Conservation (phyloP, 2,113 vertebrate genomes). For the Amblyopsis rosae region DNA sequence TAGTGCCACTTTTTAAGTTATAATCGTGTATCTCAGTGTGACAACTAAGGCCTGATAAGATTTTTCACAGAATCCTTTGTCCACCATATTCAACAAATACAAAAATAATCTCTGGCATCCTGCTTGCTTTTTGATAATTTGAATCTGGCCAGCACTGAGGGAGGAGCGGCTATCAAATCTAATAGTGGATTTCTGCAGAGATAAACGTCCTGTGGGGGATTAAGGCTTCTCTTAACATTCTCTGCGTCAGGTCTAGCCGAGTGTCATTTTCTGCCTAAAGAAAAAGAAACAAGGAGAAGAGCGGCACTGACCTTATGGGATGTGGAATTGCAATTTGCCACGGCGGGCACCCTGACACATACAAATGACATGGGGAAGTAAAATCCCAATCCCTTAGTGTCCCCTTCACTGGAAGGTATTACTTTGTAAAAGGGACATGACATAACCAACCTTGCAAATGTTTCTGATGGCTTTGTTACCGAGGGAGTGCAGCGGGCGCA, state of each 20-base stretch:
- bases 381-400: conserved; percentile 68
- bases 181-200: conserved; percentile 24
- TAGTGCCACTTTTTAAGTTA: not conserved
- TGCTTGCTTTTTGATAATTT: not conserved
- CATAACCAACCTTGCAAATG: conserved; percentile 73
- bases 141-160: conserved; percentile 28
- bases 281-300: conserved; percentile 63
- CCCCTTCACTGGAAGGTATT: conserved; percentile 62
- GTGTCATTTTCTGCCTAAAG: conserved; percentile 46
- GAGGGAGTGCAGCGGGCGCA: conserved; percentile 21
- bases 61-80: not conserved
- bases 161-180: conserved; percentile 29
- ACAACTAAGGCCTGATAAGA: no score
- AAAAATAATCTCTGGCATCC: not conserved
- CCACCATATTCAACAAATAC: not conserved
- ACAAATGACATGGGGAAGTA: conserved; percentile 69
- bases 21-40: no score
- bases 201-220: conserved; percentile 52
- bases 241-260: conserved; percentile 47
- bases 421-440: conserved; percentile 71
- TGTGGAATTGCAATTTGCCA: conserved; percentile 71
- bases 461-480: conserved; percentile 70
- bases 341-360: conserved; percentile 66
- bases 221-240: conserved; percentile 34
- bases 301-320: conserved; percentile 63